phyloP scores from a whole-genome alignment of 2,113 vertebrate genomes.

The Epinephelus cyanopodus region DNA sequence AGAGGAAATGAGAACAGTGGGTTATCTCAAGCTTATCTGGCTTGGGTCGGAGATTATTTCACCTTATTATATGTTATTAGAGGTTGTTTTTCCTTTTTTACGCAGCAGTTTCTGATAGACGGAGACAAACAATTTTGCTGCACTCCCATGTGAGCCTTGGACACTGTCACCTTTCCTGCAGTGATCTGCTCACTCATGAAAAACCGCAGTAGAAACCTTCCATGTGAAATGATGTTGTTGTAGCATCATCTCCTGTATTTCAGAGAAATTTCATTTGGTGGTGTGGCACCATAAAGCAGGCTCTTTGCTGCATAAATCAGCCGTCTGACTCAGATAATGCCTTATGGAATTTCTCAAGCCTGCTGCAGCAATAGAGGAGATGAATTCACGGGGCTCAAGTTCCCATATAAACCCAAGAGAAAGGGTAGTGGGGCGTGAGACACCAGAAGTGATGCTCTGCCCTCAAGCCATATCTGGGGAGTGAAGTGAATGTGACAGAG shows the following conservation, averaged over 20 bases:
- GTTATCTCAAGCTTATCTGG: not conserved
- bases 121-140: constrained; percentile 3
- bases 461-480: constrained; percentile 44
- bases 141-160: constrained; percentile 14
- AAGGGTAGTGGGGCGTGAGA: constrained; percentile 55
- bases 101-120: constrained; percentile 5
- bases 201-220: constrained; percentile 8
- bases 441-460: constrained; percentile 62
- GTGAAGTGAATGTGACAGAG: constrained; percentile 62
- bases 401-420: constrained; percentile 49
- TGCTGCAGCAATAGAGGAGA: constrained; percentile 57
- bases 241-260: constrained; percentile 27
- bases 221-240: constrained; percentile 9
- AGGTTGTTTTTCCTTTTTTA: constrained; percentile 16
- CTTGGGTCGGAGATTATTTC: constrained; percentile 35
- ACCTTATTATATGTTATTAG: constrained; percentile 26
- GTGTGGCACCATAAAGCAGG: constrained; percentile 48
- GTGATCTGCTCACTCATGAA: constrained; percentile 13
- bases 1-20: constrained; percentile 20
- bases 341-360: constrained; percentile 51
- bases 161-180: constrained; percentile 4
- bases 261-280: constrained; percentile 32
- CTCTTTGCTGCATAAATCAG: constrained; percentile 44
- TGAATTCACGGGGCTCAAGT: constrained; percentile 53
- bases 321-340: constrained; percentile 51